Evolutionary conservation across 2,888 invertebrate species (phyloP), one percentile per base, ranked within the genome.

Genomic region (Archaeoteleia sp.): DNA sequence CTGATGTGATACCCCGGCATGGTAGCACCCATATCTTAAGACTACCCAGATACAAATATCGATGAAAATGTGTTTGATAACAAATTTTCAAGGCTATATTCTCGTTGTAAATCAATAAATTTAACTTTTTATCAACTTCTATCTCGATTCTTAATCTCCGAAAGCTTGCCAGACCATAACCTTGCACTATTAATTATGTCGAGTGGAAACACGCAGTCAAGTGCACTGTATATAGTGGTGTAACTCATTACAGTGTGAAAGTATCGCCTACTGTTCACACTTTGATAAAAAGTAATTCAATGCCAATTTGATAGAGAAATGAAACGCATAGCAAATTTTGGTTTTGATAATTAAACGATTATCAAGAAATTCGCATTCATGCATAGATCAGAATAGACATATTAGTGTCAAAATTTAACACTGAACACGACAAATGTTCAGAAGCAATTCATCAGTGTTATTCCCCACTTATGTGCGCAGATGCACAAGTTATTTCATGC

Each of bases 401-500:
- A n/a, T n/a, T n/a, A n/a, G n/a, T n/a, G n/a, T n/a, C n/a, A n/a
- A n/a, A n/a, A n/a, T n/a, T n/a, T n/a, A n/a, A n/a, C n/a, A n/a
- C n/a, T n/a, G n/a, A n/a, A n/a, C n/a, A n/a, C n/a, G n/a, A 15
- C 7, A 29, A 15, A 9, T 13, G 13, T 13, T 12, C 14, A 9
- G 23, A 32, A 34, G 23, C n/a, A 48, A 20, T 27, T 27, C 14
- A 12, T 7, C 29, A 45, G 29, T 39, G 27, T 32, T 17, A 23
- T 34, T 13, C 30, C 14, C 10, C 3, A 1, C 7, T 46, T 45
- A 46, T 54, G 27, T 17, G 27, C 35, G 12, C 25, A 13, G 37
- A 45, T 10, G 27, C 14, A 30, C 45, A 12, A 55, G 35, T 37
- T 45, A 46, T 46, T 43, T 14, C 8, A 13, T 29, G 5, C 12